Evolutionary conservation across 2,888 invertebrate genomes (phyloP), one percentile per base, ranked within the genome.

Genomic region (Antheraea assamensis): DNA sequence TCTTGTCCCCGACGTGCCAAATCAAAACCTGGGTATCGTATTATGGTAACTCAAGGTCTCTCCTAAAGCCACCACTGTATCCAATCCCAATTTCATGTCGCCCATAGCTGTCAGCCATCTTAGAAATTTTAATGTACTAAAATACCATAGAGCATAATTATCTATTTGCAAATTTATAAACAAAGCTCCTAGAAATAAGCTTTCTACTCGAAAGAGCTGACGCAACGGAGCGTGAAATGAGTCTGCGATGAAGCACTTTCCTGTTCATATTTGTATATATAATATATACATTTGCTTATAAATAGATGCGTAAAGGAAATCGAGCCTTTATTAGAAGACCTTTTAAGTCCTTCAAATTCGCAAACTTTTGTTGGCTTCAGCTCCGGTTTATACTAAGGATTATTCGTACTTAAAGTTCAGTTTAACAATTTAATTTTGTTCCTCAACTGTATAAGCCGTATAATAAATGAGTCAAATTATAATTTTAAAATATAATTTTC

Each of bases 141-240:
- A 27, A 58, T 24, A 58, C 13, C 24, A 58, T 24, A 58, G 15
- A 24, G 58, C 13, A 58, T 58, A n/a, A 24, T 58, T 64, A 64
- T 30, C 13, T 64, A 64, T 30, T 17, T 30, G 30, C 61, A 17
- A 64, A 64, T 30, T 58, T 27, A 64, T 64, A 30, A 30, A 64
- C 61, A 64, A 30, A 64, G 27, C 17, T 64, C n/a, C 35, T 21
- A 68, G 68, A 31, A 68, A 68, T 8, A 68, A 68, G 68, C n/a
- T 35, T 68, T 68, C 19, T 21, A 68, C 35, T 68, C n/a, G 24
- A 35, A 35, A 68, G 10, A 68, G 68, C 68, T n/a, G n/a, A 35
- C 35, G 68, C 66, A 52, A 24, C 49, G 31, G n/a, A 52, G 52
- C 72, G 72, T 72, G 72, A 72, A 72, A 72, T 72, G 72, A 72